Percentiles rank a stretch among this genome's conserved stretches.
These are phyloP conservation scores for Catagonus wagneri DNA, from an alignment of 2,113 vertebrate species.

Conservation along the genomic window DNA sequence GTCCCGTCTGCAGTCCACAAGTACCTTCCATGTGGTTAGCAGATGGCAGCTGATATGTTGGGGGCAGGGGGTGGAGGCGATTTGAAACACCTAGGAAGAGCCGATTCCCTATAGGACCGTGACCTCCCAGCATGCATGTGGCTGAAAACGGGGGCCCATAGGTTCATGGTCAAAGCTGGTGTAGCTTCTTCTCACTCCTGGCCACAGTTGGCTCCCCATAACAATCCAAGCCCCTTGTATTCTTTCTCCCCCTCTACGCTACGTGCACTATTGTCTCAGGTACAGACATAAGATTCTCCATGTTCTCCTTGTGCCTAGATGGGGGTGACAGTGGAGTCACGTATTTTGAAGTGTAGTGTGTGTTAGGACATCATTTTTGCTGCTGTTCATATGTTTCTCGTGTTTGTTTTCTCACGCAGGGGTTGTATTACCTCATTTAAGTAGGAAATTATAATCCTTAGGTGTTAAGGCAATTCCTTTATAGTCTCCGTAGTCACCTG, in stretches of 20 bases:
- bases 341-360: neutral
- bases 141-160: neutral
- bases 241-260: neutral
- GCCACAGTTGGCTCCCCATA: neutral
- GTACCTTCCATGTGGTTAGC: neutral
- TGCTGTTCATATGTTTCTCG: neutral
- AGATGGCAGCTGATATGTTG: neutral
- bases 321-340: neutral
- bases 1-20: neutral
- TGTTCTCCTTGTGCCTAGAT: neutral
- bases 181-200: neutral
- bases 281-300: neutral
- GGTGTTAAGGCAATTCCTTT: neutral
- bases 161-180: accelerated
- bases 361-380: neutral
- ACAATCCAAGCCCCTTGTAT: neutral
- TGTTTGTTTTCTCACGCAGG: neutral
- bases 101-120: accelerated
- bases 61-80: neutral
- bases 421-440: neutral
- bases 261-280: neutral
- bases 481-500: neutral
- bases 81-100: neutral
- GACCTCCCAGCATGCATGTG: neutral
- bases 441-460: neutral